Evolutionary conservation across 2,113 vertebrate species (phyloP).

Genomic region (Daubentonia madagascariensis): DNA sequence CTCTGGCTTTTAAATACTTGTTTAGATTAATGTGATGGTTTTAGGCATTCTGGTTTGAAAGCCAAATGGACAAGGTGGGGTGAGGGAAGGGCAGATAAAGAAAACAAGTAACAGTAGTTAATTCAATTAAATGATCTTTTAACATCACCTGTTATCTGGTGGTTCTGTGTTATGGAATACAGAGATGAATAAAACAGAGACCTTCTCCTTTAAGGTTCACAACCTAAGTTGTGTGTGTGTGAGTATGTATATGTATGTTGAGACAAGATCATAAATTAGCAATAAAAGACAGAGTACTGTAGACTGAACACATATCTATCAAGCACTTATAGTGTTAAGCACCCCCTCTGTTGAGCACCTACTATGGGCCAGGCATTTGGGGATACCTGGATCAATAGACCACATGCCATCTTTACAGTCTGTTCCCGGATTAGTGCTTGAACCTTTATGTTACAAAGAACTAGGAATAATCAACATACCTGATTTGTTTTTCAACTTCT

Average conservation of each 20-base stretch:
- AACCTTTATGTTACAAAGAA: not conserved
- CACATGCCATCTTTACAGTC: not conserved
- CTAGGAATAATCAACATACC: not conserved
- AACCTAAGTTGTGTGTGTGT: too few relatives aligned
- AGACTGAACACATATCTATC: not conserved
- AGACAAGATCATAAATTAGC: not conserved
- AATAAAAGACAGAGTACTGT: not conserved
- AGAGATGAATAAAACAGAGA: not conserved
- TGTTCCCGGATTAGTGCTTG: not conserved
- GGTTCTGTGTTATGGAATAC: not conserved
- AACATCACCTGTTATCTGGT: not conserved
- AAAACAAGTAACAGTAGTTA: not conserved
- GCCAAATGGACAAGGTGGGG: constrained; percentile 65
- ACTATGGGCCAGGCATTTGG: not conserved
- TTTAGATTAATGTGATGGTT: constrained; percentile 76
- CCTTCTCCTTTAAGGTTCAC: not conserved
- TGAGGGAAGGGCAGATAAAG: constrained; percentile 33
- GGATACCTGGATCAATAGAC: not conserved
- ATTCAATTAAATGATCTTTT: not conserved
- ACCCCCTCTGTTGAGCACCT: not conserved
- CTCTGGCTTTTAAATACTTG: constrained; percentile 73
- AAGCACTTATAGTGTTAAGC: not conserved
- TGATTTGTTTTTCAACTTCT: not conserved
- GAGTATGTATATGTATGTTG: not conserved
- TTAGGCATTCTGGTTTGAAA: constrained; percentile 67